A percentile compares a stretch with the other conserved stretches of the same genome.
Conservation (phyloP, 2,113 vertebrate species). For the Pleuronectes platessa region DNA sequence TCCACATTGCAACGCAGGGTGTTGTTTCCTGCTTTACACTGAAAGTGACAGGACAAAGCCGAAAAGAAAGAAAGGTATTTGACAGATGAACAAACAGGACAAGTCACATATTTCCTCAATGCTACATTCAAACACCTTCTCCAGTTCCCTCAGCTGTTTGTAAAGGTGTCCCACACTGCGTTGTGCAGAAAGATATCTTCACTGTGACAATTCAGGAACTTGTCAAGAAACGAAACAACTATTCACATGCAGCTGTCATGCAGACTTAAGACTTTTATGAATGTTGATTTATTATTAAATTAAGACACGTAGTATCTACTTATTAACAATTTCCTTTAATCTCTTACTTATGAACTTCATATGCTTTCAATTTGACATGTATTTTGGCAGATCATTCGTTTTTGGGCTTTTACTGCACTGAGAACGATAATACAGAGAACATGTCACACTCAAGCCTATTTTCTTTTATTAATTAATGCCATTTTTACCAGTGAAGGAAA, state of each 20-base stretch:
- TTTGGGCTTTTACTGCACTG: conserved; percentile 6
- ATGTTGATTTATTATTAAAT: too few species aligned
- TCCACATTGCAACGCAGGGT: conserved; percentile 5
- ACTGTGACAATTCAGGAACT: not conserved
- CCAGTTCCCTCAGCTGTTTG: conserved; percentile 17
- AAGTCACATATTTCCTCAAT: conserved; percentile 24
- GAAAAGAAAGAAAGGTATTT: not conserved
- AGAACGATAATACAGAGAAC: conserved; percentile 20
- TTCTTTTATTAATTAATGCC: conserved; percentile 61
- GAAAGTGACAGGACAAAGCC: not conserved
- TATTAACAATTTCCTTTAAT: not conserved
- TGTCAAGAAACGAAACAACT: too few species aligned
- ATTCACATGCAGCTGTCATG: not conserved
- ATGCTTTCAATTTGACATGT: conserved; percentile 11
- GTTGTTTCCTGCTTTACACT: not conserved
- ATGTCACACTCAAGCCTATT: conserved; percentile 39
- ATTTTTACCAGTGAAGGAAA: conserved; percentile 63
- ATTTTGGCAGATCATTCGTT: conserved; percentile 27
- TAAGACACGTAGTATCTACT: not conserved
- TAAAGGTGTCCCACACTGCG: not conserved
- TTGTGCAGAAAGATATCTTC: not conserved
- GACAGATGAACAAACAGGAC: conserved; percentile 28
- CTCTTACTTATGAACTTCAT: not conserved
- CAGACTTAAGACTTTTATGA: not conserved
- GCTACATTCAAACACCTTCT: not conserved